Conservation (phyloP, 2,888 invertebrate species). For the Myopa testacea region DNA sequence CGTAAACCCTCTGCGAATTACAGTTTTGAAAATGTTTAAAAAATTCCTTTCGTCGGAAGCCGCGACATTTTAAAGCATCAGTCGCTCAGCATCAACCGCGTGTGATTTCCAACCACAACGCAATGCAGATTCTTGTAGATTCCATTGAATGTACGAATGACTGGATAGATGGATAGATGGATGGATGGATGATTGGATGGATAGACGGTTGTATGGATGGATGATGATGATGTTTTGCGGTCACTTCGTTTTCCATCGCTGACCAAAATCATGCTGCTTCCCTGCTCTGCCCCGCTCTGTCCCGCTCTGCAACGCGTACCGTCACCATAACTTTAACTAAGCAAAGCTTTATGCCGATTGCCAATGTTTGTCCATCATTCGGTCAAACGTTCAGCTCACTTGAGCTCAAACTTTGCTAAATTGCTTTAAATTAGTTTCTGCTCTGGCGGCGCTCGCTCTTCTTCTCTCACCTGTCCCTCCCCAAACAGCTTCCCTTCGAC, state of each 20-base stretch:
- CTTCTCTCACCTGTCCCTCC: background rate
- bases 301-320: background rate
- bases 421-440: slow-evolving; percentile 34
- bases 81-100: background rate
- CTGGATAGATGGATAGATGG: background rate
- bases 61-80: slow-evolving; percentile 5
- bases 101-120: background rate
- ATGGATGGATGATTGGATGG: background rate
- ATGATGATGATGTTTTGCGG: slow-evolving; percentile 30
- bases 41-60: background rate
- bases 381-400: slow-evolving; percentile 13
- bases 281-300: background rate
- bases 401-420: slow-evolving; percentile 26
- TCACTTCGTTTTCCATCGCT: slow-evolving; percentile 18
- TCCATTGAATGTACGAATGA: background rate
- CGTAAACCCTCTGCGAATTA: background rate
- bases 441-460: background rate
- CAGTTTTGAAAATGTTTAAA: background rate
- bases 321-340: background rate
- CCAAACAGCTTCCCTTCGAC: background rate
- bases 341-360: slow-evolving; percentile 14
- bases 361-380: slow-evolving; percentile 20
- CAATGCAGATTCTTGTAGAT: background rate
- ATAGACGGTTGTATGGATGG: background rate
- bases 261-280: slow-evolving; percentile 6